A percentile compares a stretch with the other conserved stretches of the same genome.
These are phyloP conservation scores for Caenorhabditis doughertyi DNA, from an alignment of 2,888 invertebrate genomes.

Conservation along the genomic window DNA sequence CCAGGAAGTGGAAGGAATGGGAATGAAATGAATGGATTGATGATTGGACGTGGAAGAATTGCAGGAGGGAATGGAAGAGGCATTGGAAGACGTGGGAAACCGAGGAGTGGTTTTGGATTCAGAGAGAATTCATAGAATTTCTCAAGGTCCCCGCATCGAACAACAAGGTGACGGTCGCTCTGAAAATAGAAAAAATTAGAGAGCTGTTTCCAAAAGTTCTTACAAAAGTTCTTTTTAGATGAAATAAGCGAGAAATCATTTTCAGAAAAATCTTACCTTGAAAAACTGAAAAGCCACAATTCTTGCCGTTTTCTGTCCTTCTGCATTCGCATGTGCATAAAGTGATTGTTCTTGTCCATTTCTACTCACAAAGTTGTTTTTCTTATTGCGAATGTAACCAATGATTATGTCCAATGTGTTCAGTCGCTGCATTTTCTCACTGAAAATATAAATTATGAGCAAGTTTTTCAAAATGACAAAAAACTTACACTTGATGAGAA, in stretches of 20 bases:
- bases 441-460: slow-evolving; percentile 26
- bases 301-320: slow-evolving; percentile 54
- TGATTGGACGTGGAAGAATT: neutral
- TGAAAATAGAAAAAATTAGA: neutral
- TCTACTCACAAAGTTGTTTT: slow-evolving; percentile 45
- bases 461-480: neutral
- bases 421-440: slow-evolving; percentile 64
- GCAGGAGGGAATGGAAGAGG: slow-evolving; percentile 4
- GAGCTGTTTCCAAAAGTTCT: too few relatives aligned
- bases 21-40: slow-evolving; percentile 24
- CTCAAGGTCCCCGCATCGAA: slow-evolving; percentile 45
- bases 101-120: slow-evolving; percentile 34
- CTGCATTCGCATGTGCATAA: slow-evolving; percentile 43
- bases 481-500: slow-evolving; percentile 60
- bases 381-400: slow-evolving; percentile 56
- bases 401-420: slow-evolving; percentile 61
- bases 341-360: slow-evolving; percentile 46
- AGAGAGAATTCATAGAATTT: slow-evolving; percentile 38
- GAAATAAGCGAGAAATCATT: too few relatives aligned
- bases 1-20: slow-evolving; percentile 27
- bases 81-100: slow-evolving; percentile 23
- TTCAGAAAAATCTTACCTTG: slow-evolving; percentile 21
- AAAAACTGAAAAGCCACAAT: slow-evolving; percentile 41
- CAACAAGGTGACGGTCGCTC: slow-evolving; percentile 48
- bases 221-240: too few relatives aligned